A percentile compares a stretch with the other conserved stretches of the same genome.
These are phyloP conservation scores for Rousettus leschenaultii DNA, from an alignment of 2,113 vertebrate species.

Conservation along the genomic window DNA sequence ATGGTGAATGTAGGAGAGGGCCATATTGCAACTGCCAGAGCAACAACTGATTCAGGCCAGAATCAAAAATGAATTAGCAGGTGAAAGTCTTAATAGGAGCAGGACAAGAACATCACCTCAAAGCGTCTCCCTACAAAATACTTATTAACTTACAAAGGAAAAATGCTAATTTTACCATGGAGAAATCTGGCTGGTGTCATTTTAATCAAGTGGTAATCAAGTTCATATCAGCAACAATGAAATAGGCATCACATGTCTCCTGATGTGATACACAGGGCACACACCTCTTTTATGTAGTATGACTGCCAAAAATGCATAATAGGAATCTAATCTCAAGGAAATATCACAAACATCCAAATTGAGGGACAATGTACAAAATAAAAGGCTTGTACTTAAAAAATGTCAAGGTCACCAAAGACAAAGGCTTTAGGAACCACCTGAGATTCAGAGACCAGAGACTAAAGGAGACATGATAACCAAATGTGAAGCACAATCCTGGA, in stretches of 20 bases:
- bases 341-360: not conserved
- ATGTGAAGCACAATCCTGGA: not conserved
- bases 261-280: not conserved
- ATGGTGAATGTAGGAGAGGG: not conserved
- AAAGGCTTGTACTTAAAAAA: not conserved
- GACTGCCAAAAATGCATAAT: not conserved
- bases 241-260: not conserved
- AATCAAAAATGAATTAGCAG: not conserved
- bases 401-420: not conserved
- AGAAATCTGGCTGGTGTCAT: not conserved
- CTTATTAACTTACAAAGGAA: not conserved
- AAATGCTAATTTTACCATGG: not conserved
- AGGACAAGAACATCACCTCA: not conserved
- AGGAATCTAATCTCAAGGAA: slow-evolving; percentile 13
- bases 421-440: not conserved
- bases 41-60: not conserved
- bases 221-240: not conserved
- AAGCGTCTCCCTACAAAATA: not conserved
- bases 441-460: not conserved
- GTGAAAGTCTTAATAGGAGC: not conserved
- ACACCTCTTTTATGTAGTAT: not conserved
- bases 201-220: not conserved
- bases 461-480: not conserved
- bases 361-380: not conserved
- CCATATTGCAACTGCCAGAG: not conserved